Base-by-base conservation (phyloP, 2,888 invertebrate species). In the Drosophila diplacantha region DNA sequence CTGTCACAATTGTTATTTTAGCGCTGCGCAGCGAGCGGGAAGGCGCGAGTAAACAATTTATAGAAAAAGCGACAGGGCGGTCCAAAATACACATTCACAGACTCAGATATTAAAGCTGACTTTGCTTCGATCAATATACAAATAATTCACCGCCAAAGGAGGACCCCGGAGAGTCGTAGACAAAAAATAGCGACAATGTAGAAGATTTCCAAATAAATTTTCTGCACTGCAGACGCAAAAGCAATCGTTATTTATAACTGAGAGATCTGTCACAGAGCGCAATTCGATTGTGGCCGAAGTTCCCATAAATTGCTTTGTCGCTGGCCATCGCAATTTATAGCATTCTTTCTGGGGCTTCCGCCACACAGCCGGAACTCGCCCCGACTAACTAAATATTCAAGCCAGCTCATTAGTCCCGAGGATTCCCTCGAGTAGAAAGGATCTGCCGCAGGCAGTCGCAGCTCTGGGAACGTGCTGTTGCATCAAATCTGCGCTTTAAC, bases 341-440 rank as follows among this genome's bases (percentile, higher is more conserved):
- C 70, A 72, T 63, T 68, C 64, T 72, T 73, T 58, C 57, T 14
- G 18, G 18, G 12, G 14, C 31, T 46, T 46, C 31, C 44, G 43
- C 26, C 35, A 14, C 22, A 14, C 20, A 31, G 35, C 16, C 29
- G 26, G 60, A 43, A 58, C 62, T 64, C 64, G 63, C 57, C 51
- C 14, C 22, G 53, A 54, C 52, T 37, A 29, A 31, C 69, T 60
- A 60, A 75, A 77, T 70, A 71, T 65, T 75, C 74, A 66, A 72
- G 72, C 26, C 59, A 71, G 67, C 68, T 72, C 73, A 80, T 82
- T 80, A 77, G 74, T 60, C 50, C 44, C 44, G 44, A 31, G 50
- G 39, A 53, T 62, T 47, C 41, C 64, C 41, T 44, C 26, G 18
- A 32, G 56, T 39, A 49, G 22, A 20, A 35, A 22, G 3, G 44